These are phyloP conservation scores for Mus spicilegus DNA, from an alignment of 2,113 vertebrate genomes.

Conservation along the genomic window DNA sequence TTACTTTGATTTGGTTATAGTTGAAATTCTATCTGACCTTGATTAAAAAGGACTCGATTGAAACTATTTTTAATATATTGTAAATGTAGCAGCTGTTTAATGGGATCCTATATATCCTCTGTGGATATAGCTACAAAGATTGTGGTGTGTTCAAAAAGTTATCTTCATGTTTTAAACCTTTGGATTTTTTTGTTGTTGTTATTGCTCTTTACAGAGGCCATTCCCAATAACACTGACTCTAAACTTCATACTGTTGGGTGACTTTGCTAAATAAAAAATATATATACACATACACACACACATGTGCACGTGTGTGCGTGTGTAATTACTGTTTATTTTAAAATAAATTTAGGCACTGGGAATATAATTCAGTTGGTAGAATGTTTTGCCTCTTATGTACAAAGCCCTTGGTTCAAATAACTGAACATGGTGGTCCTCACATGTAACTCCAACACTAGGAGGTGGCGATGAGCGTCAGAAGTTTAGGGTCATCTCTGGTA, in stretches of 20 bases:
- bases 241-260: not conserved
- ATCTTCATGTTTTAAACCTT: constrained; percentile 2
- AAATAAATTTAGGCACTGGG: constrained; percentile 4
- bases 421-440: not conserved
- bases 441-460: not conserved
- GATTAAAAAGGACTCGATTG: constrained; percentile 22
- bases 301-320: too few species aligned
- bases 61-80: constrained; percentile 28
- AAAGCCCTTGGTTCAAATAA: not conserved
- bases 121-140: constrained; percentile 8
- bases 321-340: constrained; percentile 21
- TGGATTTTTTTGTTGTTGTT: not conserved
- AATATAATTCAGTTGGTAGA: not conserved
- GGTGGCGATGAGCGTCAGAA: not conserved
- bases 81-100: constrained; percentile 1
- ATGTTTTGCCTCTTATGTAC: not conserved
- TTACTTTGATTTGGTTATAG: constrained; percentile 27
- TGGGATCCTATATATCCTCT: not conserved
- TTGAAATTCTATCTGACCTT: constrained; percentile 21
- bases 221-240: not conserved
- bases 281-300: too few species aligned
- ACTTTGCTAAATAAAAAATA: not conserved
- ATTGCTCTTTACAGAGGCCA: not conserved
- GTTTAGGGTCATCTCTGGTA: not conserved
- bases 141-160: constrained; percentile 9